A percentile compares a stretch with the other conserved stretches of the same genome.
Evolutionary conservation across 2,113 vertebrate genomes (phyloP).

Genomic region (Muntiacus muntjak): DNA sequence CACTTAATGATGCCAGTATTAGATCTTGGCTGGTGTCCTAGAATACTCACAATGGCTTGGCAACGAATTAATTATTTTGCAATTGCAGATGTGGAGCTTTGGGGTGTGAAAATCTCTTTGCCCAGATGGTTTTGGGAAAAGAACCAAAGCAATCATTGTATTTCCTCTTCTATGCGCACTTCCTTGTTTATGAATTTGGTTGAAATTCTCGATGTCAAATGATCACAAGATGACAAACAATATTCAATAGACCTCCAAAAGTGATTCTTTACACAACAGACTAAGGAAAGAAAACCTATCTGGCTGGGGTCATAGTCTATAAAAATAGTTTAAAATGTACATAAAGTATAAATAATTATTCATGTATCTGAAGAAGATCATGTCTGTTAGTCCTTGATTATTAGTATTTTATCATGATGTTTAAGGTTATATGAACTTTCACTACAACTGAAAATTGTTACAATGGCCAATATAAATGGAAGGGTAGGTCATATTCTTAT

Average conservation of each 20-base stretch:
- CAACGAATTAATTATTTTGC: constrained; percentile 74
- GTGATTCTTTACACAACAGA: not conserved
- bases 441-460: not conserved
- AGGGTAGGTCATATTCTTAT: not conserved
- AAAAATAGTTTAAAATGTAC: not conserved
- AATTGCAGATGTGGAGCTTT: constrained; percentile 79
- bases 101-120: constrained; percentile 70
- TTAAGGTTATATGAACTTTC: not conserved
- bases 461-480: not conserved
- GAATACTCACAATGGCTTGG: constrained; percentile 81
- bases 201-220: not conserved
- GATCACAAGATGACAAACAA: not conserved
- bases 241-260: not conserved
- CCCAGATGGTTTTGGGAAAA: constrained; percentile 76
- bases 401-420: not conserved
- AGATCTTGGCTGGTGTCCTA: constrained; percentile 80
- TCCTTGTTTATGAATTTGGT: constrained; percentile 55
- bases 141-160: constrained; percentile 70
- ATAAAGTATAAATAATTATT: not conserved
- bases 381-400: not conserved
- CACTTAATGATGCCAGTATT: constrained; percentile 81
- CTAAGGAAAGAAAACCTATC: not conserved
- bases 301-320: not conserved
- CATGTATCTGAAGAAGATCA: not conserved
- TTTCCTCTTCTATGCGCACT: constrained; percentile 40